A percentile compares a stretch with the other conserved stretches of the same genome.
Evolutionary conservation across 2,797 vertebrate genomes (phyloP).

Genomic region (Sebastes reedi): DNA sequence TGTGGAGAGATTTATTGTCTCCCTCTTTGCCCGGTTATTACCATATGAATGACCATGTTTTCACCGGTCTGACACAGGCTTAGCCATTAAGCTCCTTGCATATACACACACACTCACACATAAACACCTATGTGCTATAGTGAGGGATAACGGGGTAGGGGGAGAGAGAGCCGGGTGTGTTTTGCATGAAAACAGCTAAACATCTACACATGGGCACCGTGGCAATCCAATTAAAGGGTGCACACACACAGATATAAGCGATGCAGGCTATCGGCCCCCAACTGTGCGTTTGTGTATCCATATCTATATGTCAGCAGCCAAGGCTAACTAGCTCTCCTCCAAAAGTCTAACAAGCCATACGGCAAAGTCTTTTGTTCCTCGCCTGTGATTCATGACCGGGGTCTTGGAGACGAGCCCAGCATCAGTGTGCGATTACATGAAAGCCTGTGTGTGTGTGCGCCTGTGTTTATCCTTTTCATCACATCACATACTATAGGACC

Average conservation of each 20-base stretch:
- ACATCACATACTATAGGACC: slow-evolving; percentile 9
- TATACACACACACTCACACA: slow-evolving; percentile 25
- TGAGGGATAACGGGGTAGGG: neutral
- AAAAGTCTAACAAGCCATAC: slow-evolving; percentile 42
- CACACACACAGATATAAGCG: slow-evolving; percentile 17
- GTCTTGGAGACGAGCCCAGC: slow-evolving; percentile 36
- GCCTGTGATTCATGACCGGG: slow-evolving; percentile 42
- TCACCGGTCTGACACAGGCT: slow-evolving; percentile 64
- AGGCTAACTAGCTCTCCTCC: slow-evolving; percentile 41
- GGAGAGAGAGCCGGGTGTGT: slow-evolving; percentile 5
- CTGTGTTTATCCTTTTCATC: slow-evolving; percentile 9
- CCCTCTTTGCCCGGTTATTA: slow-evolving; percentile 63
- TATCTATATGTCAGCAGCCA: slow-evolving; percentile 41
- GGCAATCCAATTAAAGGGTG: slow-evolving; percentile 63
- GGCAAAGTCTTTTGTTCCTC: slow-evolving; percentile 48
- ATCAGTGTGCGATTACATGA: slow-evolving; percentile 30
- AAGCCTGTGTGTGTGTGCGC: slow-evolving; percentile 1
- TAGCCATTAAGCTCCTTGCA: slow-evolving; percentile 61
- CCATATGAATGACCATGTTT: slow-evolving; percentile 73
- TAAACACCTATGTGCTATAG: slow-evolving; percentile 44
- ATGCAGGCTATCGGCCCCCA: slow-evolving; percentile 1
- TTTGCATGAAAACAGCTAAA: slow-evolving; percentile 30
- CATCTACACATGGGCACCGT: slow-evolving; percentile 52
- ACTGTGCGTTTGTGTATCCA: slow-evolving; percentile 28
- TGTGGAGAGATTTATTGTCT: slow-evolving; percentile 63